Evolutionary conservation across 1,140 invertebrate genomes (phyloP), one percentile per base, ranked within the genome.

Genomic region (Zaprionus gabonicus): DNA sequence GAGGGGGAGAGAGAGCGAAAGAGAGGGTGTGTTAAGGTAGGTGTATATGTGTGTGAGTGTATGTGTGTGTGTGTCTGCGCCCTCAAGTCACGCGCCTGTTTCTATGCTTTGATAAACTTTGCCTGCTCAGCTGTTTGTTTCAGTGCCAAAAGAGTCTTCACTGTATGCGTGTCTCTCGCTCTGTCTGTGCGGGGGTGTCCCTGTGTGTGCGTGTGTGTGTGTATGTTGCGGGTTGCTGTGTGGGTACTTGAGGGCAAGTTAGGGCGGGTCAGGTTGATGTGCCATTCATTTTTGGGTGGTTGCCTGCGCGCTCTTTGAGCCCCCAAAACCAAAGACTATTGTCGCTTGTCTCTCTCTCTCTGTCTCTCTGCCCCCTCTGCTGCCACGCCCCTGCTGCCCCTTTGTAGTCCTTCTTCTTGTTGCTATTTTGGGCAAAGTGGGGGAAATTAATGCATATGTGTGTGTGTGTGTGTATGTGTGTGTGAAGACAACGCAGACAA

Each of bases 241-340:
- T 36, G 34, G 51, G 72, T 64, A 63, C 66, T 69, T 75, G 63
- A 73, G 75, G 67, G 71, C 82, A 90, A 80, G 84, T 88, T 88
- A 82, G 77, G 85, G 85, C 85, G 85, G 85, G 85, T 88, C 88
- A 88, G 85, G 85, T 85, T 90, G 85, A 84, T 77, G 49, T 49
- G 51, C n/a, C 41, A 31, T 64, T 55, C 53, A 34, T 53, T 74
- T 67, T 73, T 71, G 73, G 73, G 59, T 70, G 41, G 56, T 31
- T 46, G 62, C 44, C 15, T 64, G 23, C 15, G 13, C 38, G 57
- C 57, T 69, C 46, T 71, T 75, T 71, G 49, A 44, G 71, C 49
- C 28, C 67, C 31, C 9, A 49, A 55, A 63, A 69, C n/a, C 31
- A 5, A 67, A 41, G 55, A 13, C 49, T 38, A 7, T 58, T 55